Evolutionary conservation across 2,888 invertebrate species (phyloP).

Genomic region (Augiades crinisus): DNA sequence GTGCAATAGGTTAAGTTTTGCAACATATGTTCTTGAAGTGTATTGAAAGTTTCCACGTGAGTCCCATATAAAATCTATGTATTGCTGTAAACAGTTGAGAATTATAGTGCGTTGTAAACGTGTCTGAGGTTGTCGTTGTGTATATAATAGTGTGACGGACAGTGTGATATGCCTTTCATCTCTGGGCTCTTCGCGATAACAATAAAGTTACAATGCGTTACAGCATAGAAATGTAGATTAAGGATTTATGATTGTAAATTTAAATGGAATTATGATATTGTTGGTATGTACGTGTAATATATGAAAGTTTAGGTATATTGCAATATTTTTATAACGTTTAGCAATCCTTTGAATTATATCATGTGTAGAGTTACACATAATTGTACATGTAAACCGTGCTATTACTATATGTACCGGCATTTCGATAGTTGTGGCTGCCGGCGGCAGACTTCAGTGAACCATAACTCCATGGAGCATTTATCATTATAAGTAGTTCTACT

Average conservation of each 20-base stretch:
- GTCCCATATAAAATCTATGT: slow-evolving; percentile 5
- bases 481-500: slow-evolving; percentile 62
- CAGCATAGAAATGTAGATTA: slow-evolving; percentile 53
- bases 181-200: slow-evolving; percentile 13
- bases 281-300: slow-evolving; percentile 75
- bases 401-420: slow-evolving; percentile 34
- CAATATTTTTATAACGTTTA: slow-evolving; percentile 57
- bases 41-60: neutral
- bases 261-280: slow-evolving; percentile 72
- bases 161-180: slow-evolving; percentile 22
- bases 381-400: slow-evolving; percentile 48
- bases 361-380: slow-evolving; percentile 43
- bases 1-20: slow-evolving; percentile 56
- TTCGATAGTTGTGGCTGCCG: slow-evolving; percentile 14
- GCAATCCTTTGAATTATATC: slow-evolving; percentile 45
- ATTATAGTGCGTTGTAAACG: slow-evolving; percentile 25
- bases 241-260: slow-evolving; percentile 72
- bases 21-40: slow-evolving; percentile 9
- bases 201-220: slow-evolving; percentile 41
- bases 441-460: slow-evolving; percentile 7
- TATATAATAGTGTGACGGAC: slow-evolving; percentile 24
- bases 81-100: slow-evolving; percentile 14
- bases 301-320: slow-evolving; percentile 53
- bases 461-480: slow-evolving; percentile 34
- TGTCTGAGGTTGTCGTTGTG: slow-evolving; percentile 23